phyloP scores from a whole-genome alignment of 2,797 vertebrate species.

The Varecia variegata region DNA sequence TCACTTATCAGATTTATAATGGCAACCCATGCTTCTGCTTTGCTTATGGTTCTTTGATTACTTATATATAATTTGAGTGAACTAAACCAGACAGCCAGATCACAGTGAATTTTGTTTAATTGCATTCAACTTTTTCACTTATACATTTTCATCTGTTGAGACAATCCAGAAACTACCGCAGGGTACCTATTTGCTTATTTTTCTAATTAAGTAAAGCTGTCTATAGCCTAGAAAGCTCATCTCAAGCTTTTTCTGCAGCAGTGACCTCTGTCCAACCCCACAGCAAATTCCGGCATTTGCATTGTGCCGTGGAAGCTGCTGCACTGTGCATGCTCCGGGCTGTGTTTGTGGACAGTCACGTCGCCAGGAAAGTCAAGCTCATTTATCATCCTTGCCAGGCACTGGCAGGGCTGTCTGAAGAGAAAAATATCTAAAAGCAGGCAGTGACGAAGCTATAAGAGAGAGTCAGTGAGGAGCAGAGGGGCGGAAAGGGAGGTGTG shows the following conservation, averaged over 20 bases:
- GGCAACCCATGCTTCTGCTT: slow-evolving; percentile 57
- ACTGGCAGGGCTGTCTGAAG: slow-evolving; percentile 45
- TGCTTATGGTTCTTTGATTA: slow-evolving; percentile 67
- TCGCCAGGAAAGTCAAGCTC: slow-evolving; percentile 39
- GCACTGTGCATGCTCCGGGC: background rate
- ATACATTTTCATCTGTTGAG: slow-evolving; percentile 48
- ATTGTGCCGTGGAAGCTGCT: background rate
- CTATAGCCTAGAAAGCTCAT: background rate
- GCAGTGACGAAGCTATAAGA: background rate
- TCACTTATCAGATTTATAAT: slow-evolving; percentile 39
- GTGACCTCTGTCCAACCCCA: background rate
- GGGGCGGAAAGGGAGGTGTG: rapidly evolving
- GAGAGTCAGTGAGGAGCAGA: background rate
- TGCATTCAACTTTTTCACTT: slow-evolving; percentile 60
- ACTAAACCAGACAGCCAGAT: slow-evolving; percentile 70
- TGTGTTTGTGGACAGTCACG: background rate
- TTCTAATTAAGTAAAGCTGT: slow-evolving; percentile 60
- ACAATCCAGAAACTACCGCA: slow-evolving; percentile 32
- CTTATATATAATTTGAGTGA: slow-evolving; percentile 60
- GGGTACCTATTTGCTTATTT: slow-evolving; percentile 58
- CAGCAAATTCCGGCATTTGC: rapidly evolving
- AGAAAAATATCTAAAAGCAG: slow-evolving; percentile 47
- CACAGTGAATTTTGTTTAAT: slow-evolving; percentile 72
- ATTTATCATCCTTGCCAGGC: slow-evolving; percentile 58
- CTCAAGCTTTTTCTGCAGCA: background rate